Base-by-base conservation (phyloP, 2,888 invertebrate species). In the Caenorhabditis wallacei region DNA sequence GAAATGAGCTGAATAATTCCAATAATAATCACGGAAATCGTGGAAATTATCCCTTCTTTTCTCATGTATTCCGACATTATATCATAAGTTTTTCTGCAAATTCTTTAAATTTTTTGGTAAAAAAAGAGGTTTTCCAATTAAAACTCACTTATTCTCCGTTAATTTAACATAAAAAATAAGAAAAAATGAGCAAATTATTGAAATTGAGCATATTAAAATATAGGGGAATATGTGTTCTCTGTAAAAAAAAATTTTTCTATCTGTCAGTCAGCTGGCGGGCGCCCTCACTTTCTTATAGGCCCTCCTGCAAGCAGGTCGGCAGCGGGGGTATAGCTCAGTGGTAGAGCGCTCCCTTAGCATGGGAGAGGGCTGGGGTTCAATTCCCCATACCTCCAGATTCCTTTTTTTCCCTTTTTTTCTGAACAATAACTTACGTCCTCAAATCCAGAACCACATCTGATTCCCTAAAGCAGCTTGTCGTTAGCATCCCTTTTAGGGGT, bases 321-420 rank as follows among this genome's bases (percentile, higher is more conserved):
- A 13, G 22, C 40, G 86, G 86, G 86, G 86, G 82, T 87, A 85
- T 87, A 86, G 88, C 87, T 88, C 88, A 88, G 88, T 80, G 87
- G 88, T 87, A 88, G 88, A 87, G 88, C 87, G 87, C 87, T 87
- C 88, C 82, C 88, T 88, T 88, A 85, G 87, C 87, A 88, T 87
- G 87, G 82, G 87, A 87, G 87, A 88, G 81, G 85, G 72, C 87
- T 84, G 87, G 87, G 86, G 85, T 86, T 87, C 86, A 82, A 86
- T 87, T 84, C 85, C 87, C 85, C 78, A 84, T 85, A 80, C 81
- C 85, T 87, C 85, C 85, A 84, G 66, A 37, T 22, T 35, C 48
- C 18, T 66, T 64, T 48, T 57, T 7, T 20, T 35, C 30, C 37
- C 30, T 57, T n/a, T 35, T 35, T 53, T 48, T 66, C 20, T 20